phyloP scores from a whole-genome alignment of 2,888 invertebrate genomes.

The Pycnomerus fuliginosus region DNA sequence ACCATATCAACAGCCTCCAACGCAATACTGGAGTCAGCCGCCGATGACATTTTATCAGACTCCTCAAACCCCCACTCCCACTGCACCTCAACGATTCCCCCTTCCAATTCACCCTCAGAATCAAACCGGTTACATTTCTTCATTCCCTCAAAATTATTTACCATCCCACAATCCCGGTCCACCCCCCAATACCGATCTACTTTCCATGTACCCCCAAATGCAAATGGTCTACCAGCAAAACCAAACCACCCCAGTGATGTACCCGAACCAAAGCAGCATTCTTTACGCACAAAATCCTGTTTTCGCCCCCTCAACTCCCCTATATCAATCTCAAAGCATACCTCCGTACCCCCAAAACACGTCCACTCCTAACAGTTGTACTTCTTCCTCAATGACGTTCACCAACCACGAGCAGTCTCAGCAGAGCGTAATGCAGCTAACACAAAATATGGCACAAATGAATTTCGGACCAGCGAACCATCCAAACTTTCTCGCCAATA shows the following conservation, averaged over 20 bases:
- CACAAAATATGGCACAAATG: slow-evolving; percentile 40
- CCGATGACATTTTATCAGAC: slow-evolving; percentile 42
- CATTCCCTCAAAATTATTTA: slow-evolving; percentile 20
- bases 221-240: slow-evolving; percentile 39
- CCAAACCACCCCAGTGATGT: slow-evolving; percentile 33
- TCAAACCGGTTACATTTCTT: slow-evolving; percentile 16
- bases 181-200: slow-evolving; percentile 31
- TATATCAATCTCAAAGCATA: slow-evolving; percentile 14
- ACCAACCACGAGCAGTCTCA: slow-evolving; percentile 2
- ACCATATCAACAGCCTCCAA: slow-evolving; percentile 30
- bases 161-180: slow-evolving; percentile 21
- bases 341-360: slow-evolving; percentile 36
- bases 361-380: slow-evolving; percentile 42
- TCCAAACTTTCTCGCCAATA: slow-evolving; percentile 13
- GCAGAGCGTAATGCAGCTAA: slow-evolving; percentile 27
- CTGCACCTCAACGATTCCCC: slow-evolving; percentile 36
- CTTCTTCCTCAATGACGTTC: slow-evolving; percentile 30
- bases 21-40: slow-evolving; percentile 43
- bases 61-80: slow-evolving; percentile 29
- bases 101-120: slow-evolving; percentile 29
- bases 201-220: slow-evolving; percentile 38
- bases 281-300: slow-evolving; percentile 38
- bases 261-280: slow-evolving; percentile 40
- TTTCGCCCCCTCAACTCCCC: slow-evolving; percentile 16
- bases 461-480: slow-evolving; percentile 20